Conservation (phyloP, 53 echinoderm and acorn worm species). For the Patiria pectinifera region DNA sequence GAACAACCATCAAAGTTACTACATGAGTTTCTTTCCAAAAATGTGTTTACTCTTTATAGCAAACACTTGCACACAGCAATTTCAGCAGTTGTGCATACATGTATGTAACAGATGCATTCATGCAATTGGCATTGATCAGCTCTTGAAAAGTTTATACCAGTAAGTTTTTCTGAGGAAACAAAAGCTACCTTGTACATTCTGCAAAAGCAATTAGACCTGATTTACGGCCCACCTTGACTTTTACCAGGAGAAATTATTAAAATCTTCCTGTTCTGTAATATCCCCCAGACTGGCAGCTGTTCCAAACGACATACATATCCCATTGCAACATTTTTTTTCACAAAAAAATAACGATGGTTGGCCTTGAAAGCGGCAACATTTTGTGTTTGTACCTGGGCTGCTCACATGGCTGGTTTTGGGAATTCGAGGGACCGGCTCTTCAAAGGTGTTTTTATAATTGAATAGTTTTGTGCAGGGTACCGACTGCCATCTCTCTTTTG, state of each 20-base stretch:
- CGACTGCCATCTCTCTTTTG: neutral
- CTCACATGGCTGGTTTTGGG: neutral
- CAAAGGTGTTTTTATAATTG: neutral
- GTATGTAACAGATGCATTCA: no score
- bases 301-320: neutral
- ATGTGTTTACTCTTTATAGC: no score
- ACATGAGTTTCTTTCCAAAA: no score
- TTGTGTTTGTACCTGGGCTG: neutral
- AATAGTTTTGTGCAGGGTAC: neutral
- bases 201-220: neutral
- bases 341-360: neutral
- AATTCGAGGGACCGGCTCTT: neutral
- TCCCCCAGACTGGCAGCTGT: neutral
- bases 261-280: neutral
- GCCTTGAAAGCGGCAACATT: neutral
- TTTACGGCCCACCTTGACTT: neutral
- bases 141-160: no score
- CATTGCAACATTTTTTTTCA: neutral
- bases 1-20: no score
- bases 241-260: neutral
- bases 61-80: no score
- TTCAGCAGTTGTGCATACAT: no score
- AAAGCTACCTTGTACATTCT: neutral
- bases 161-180: no score
- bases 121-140: no score